phyloP scores from a whole-genome alignment of 1,140 invertebrate species.

The Parapsyche elsis region DNA sequence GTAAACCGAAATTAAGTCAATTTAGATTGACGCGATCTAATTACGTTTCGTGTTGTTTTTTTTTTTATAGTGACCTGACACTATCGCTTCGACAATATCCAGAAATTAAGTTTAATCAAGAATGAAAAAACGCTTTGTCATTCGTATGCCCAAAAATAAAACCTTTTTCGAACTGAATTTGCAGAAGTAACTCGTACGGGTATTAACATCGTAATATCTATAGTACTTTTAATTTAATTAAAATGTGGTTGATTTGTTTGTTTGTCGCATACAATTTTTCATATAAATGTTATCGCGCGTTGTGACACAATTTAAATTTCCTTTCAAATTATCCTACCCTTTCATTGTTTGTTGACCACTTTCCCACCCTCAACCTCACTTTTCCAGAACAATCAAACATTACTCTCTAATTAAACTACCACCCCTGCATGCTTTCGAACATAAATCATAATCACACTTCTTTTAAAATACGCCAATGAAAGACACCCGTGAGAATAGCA shows the following conservation, averaged over 20 bases:
- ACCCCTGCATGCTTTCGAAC: neutral
- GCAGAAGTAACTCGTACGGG: neutral
- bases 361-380: neutral
- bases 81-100: neutral
- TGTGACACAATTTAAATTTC: no score
- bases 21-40: constrained; percentile 45
- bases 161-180: neutral
- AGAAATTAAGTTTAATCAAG: constrained; percentile 26
- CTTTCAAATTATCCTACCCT: no score
- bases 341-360: neutral
- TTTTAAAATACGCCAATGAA: neutral
- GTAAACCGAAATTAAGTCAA: constrained; percentile 45
- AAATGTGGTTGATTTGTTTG: no score
- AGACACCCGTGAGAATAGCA: neutral
- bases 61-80: constrained; percentile 8
- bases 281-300: no score
- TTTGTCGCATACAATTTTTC: no score
- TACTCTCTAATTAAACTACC: neutral
- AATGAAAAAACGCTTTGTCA: constrained; percentile 39
- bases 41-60: constrained; percentile 29
- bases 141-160: neutral
- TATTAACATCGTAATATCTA: no score
- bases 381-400: neutral
- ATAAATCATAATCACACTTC: constrained; percentile 23
- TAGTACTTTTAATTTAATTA: no score